These are phyloP conservation scores for Pogonomyrmex californicus DNA, from an alignment of 1,140 invertebrate species.

Conservation along the genomic window DNA sequence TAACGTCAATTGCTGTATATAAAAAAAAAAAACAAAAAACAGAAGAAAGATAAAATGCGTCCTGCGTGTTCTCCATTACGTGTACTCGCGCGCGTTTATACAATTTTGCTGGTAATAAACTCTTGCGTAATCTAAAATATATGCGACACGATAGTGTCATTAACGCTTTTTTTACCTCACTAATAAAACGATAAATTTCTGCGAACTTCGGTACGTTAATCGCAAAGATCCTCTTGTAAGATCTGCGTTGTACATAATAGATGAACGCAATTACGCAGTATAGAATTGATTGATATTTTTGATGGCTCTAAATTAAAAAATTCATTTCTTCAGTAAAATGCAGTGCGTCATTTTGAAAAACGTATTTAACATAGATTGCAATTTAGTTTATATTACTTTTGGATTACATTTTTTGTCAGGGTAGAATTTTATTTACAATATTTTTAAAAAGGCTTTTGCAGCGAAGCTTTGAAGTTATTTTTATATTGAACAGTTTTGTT, in stretches of 20 bases:
- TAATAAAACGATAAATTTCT: not conserved
- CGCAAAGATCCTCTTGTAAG: not conserved
- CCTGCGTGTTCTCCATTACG: conserved; percentile 17
- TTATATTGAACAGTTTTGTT: conserved; percentile 41
- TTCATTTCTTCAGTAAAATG: conserved; percentile 25
- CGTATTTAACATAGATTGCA: conserved; percentile 20
- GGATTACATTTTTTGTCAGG: conserved; percentile 10
- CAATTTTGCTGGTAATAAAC: not conserved
- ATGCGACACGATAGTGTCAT: not conserved
- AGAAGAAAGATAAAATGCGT: not conserved
- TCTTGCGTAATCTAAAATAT: not conserved
- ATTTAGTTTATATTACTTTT: conserved; percentile 33
- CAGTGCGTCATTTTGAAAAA: not conserved
- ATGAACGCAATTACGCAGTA: not conserved
- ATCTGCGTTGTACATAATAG: not conserved
- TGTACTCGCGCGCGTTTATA: not conserved
- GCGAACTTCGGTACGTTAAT: not conserved
- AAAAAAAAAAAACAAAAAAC: not conserved
- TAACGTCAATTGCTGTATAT: conserved; percentile 40
- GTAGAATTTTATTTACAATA: conserved; percentile 47
- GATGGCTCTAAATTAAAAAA: conserved; percentile 3
- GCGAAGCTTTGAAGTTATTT: conserved; percentile 33
- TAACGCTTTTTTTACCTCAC: not conserved
- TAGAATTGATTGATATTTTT: not conserved
- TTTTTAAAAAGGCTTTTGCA: conserved; percentile 26